These are phyloP conservation scores for Drosophila punjabiensis DNA, from an alignment of 1,140 invertebrate genomes.

Conservation along the genomic window DNA sequence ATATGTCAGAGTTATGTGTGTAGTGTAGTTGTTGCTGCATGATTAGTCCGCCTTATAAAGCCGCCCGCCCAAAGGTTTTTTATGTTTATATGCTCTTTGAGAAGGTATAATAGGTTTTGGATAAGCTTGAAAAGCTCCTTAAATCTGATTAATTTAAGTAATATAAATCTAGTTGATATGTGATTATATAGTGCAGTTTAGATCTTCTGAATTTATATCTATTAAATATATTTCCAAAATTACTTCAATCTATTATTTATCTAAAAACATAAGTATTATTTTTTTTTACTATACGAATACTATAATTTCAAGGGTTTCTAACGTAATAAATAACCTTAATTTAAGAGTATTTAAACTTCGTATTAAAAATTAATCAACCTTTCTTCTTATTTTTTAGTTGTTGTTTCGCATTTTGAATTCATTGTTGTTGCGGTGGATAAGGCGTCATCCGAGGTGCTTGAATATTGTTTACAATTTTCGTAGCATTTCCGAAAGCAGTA, in stretches of 20 bases:
- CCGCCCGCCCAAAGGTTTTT: constrained; percentile 29
- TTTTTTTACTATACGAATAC: no score
- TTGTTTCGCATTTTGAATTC: background rate
- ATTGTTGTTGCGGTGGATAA: constrained; percentile 30
- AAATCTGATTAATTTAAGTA: background rate
- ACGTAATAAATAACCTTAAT: background rate
- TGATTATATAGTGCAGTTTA: background rate
- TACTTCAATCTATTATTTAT: no score
- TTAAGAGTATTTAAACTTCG: background rate
- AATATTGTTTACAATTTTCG: constrained; percentile 53
- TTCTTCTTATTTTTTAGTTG: constrained; percentile 14
- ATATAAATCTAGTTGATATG: background rate
- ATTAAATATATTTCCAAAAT: no score
- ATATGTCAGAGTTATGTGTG: constrained; percentile 15
- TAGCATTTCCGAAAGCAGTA: constrained; percentile 66
- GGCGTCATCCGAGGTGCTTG: constrained; percentile 50
- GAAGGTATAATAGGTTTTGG: background rate
- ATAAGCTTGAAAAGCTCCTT: background rate
- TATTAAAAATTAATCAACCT: no score
- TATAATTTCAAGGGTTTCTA: background rate
- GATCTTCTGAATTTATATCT: background rate
- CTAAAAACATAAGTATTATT: no score
- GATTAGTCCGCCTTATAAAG: constrained; percentile 65
- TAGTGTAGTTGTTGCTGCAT: constrained; percentile 41
- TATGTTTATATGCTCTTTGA: background rate